Conservation (phyloP, 1,140 invertebrate species). For the Gonioctena quinquepunctata region DNA sequence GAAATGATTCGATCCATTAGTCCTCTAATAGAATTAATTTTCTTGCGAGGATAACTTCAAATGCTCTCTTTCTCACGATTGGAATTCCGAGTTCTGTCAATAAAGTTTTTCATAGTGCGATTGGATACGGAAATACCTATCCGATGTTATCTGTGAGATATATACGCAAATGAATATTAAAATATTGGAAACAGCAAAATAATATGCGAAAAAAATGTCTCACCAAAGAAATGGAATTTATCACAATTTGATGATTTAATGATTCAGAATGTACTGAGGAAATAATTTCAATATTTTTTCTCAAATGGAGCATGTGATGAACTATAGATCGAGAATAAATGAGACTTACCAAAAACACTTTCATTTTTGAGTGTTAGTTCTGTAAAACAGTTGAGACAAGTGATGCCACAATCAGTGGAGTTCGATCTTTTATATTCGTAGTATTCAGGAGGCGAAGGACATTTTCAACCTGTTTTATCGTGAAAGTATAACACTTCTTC, state of each 20-base stretch:
- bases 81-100: no score
- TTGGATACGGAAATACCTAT: no score
- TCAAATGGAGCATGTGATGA: no score
- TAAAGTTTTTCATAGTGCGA: no score
- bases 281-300: no score
- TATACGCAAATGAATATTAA: no score
- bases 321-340: no score
- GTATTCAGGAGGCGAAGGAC: conserved; percentile 2
- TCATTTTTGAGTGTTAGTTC: conserved; percentile 7
- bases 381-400: conserved; percentile 7
- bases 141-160: not conserved
- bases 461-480: conserved; percentile 18
- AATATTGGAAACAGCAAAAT: not conserved
- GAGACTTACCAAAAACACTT: conserved; percentile 16
- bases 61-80: no score
- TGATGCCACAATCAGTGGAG: not conserved
- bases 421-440: conserved; percentile 12
- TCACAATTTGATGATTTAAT: not conserved
- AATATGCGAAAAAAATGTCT: not conserved
- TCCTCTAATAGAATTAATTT: no score
- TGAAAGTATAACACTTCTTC: no score
- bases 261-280: not conserved
- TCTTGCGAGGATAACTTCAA: no score
- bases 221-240: not conserved
- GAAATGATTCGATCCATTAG: no score